phyloP scores from a whole-genome alignment of 2,113 vertebrate genomes.

The Athene noctua region DNA sequence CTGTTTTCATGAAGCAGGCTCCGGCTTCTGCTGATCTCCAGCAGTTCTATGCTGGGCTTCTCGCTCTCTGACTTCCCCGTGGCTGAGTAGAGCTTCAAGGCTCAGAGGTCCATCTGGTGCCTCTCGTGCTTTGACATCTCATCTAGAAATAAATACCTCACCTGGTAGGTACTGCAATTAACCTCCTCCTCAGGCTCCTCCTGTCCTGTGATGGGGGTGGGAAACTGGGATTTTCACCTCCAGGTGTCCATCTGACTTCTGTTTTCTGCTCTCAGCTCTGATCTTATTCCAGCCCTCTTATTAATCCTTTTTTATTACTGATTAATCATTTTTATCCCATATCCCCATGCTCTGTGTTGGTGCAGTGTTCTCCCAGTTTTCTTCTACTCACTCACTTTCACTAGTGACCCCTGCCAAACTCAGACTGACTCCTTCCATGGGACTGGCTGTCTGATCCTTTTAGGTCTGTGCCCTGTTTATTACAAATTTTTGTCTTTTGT shows the following conservation, averaged over 20 bases:
- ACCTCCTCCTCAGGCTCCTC: neutral
- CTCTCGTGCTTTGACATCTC: neutral
- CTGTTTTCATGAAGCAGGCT: neutral
- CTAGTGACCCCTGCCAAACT: neutral
- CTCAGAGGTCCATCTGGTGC: neutral
- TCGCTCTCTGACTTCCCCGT: fast-evolving
- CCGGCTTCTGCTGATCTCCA: neutral
- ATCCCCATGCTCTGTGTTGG: neutral
- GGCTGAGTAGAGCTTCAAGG: neutral
- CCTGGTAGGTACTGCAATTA: neutral
- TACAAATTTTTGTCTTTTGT: neutral
- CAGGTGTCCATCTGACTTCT: neutral
- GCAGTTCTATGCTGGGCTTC: neutral
- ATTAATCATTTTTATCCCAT: neutral
- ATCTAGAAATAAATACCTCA: neutral
- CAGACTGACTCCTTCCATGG: neutral
- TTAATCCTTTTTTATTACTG: neutral
- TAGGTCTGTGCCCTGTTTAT: neutral
- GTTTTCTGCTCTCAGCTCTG: neutral
- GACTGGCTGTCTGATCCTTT: neutral
- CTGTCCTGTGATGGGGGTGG: neutral
- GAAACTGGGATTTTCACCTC: neutral
- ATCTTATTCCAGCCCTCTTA: neutral
- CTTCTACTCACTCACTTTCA: neutral
- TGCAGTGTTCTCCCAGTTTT: neutral